Evolutionary conservation across 2,888 invertebrate species (phyloP).

Genomic region (Celastrina argiolus): DNA sequence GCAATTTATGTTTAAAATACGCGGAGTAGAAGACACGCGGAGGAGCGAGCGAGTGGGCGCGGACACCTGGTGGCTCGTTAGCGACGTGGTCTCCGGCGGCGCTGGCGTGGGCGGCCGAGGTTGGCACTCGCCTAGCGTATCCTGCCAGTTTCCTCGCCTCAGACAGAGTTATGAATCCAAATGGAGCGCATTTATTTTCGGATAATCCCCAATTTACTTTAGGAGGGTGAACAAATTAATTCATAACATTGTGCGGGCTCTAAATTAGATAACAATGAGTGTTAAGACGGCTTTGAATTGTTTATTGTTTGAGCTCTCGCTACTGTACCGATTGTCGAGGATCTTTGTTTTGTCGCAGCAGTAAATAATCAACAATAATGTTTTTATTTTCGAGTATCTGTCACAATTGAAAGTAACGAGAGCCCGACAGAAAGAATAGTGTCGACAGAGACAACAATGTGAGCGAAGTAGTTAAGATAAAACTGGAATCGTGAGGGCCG

Average conservation of each 20-base stretch:
- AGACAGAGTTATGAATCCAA: not conserved
- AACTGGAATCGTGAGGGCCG: slow-evolving; percentile 44
- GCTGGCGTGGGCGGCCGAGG: slow-evolving; percentile 29
- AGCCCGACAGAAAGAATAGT: not conserved
- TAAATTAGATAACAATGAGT: slow-evolving; percentile 19
- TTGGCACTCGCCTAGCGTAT: slow-evolving; percentile 12
- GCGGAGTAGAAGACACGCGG: slow-evolving; percentile 69
- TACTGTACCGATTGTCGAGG: not conserved
- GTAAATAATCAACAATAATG: not conserved
- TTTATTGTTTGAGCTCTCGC: not conserved
- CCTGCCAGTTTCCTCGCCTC: slow-evolving; percentile 8
- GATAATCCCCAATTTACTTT: slow-evolving; percentile 19
- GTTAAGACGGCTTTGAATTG: not conserved
- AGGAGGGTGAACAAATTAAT: slow-evolving; percentile 22
- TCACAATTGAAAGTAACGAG: not conserved
- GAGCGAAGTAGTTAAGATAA: slow-evolving; percentile 17
- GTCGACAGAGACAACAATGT: slow-evolving; percentile 27
- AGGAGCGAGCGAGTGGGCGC: slow-evolving; percentile 68
- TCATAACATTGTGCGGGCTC: slow-evolving; percentile 17
- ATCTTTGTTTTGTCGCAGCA: not conserved
- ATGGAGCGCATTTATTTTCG: slow-evolving; percentile 16
- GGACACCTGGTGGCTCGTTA: slow-evolving; percentile 75
- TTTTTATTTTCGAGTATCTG: not conserved
- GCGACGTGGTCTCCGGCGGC: slow-evolving; percentile 50
- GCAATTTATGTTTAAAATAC: slow-evolving; percentile 68